Conservation (phyloP, 1,140 invertebrate species). For the Trypoxylus dichotomus region DNA sequence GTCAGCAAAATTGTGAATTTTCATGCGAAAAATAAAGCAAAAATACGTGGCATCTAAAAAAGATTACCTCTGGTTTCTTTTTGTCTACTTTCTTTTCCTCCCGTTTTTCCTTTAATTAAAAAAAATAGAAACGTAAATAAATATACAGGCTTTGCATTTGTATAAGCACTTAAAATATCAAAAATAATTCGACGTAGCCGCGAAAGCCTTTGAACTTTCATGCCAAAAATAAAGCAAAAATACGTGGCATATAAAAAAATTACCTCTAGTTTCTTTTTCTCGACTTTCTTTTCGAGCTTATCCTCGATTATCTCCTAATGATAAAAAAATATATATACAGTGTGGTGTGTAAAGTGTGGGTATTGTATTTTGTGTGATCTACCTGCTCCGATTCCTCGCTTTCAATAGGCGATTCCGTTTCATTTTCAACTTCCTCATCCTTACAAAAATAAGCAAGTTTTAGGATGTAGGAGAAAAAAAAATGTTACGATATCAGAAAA, state of each 20-base stretch:
- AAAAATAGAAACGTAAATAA: conserved; percentile 2
- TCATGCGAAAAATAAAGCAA: neutral
- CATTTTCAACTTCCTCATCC: conserved; percentile 36
- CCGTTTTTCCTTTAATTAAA: conserved; percentile 40
- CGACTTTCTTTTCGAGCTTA: conserved; percentile 28
- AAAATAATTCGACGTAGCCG: neutral
- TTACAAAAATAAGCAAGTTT: neutral
- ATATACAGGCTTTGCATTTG: too few relatives aligned
- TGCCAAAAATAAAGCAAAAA: neutral
- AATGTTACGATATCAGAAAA: neutral
- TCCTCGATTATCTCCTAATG: conserved; percentile 23
- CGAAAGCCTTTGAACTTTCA: conserved; percentile 25
- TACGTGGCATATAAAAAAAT: neutral
- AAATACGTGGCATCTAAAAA: neutral
- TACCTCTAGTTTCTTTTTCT: conserved; percentile 38
- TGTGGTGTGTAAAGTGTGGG: conserved; percentile 1
- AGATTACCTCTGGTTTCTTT: conserved; percentile 19
- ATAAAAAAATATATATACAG: conserved; percentile 1
- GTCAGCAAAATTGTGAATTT: too few relatives aligned
- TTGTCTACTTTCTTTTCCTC: conserved; percentile 34
- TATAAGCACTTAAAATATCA: too few relatives aligned
- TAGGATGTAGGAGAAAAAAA: conserved; percentile 11
- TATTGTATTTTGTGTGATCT: conserved; percentile 13
- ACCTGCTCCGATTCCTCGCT: conserved; percentile 10
- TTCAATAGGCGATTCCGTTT: conserved; percentile 12